Conservation (phyloP, 2,797 vertebrate species). For the Platalea minor region DNA sequence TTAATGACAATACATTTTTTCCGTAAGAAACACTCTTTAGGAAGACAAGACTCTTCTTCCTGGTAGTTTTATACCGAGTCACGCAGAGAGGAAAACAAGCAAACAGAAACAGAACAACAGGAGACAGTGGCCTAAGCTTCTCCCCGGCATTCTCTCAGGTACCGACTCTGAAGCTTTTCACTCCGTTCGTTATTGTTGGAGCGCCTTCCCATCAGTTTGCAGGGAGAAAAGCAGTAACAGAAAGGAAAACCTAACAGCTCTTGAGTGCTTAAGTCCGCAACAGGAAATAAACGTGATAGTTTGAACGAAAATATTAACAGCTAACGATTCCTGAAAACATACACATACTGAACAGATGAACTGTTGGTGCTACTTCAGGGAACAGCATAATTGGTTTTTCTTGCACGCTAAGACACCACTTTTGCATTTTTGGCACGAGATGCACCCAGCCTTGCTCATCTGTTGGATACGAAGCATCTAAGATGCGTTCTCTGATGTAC, state of each 20-base stretch:
- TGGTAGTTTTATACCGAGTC: background rate
- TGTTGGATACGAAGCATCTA: background rate
- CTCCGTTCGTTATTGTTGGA: accelerated
- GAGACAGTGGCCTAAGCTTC: background rate
- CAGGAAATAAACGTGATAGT: background rate
- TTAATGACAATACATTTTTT: background rate
- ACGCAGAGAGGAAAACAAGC: background rate
- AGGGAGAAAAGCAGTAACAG: background rate
- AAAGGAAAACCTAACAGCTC: background rate
- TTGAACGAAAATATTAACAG: background rate
- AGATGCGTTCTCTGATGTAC: background rate
- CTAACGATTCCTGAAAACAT: background rate
- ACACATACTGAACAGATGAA: background rate
- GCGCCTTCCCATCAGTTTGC: accelerated
- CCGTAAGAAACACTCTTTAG: background rate
- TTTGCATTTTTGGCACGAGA: background rate
- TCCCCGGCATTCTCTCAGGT: background rate
- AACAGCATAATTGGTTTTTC: background rate
- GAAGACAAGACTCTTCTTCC: background rate
- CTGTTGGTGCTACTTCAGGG: background rate
- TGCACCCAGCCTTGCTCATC: background rate
- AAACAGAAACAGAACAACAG: background rate
- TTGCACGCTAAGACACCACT: background rate
- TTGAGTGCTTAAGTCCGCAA: background rate
- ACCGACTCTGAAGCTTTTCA: background rate